These are phyloP conservation scores for Epinotia demarniana DNA, from an alignment of 2,888 invertebrate species.

Conservation along the genomic window DNA sequence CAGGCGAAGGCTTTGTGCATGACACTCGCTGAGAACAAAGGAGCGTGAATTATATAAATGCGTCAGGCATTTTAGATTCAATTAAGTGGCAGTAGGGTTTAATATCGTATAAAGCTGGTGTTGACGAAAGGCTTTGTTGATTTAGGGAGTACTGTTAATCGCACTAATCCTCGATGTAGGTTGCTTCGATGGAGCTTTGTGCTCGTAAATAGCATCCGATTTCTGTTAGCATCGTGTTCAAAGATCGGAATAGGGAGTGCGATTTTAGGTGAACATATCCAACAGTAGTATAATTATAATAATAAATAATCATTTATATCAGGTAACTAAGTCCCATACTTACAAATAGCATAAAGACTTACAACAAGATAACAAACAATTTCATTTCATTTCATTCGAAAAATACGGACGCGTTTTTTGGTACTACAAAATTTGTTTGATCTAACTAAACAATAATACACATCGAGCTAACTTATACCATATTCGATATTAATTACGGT, in stretches of 20 bases:
- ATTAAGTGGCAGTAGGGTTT: neutral
- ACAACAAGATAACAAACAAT: no score
- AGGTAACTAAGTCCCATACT: no score
- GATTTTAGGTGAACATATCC: neutral
- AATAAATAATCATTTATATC: no score
- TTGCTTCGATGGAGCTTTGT: constrained; percentile 31
- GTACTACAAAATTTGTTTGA: no score
- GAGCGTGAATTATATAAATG: neutral
- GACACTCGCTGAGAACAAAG: neutral
- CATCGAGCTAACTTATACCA: no score
- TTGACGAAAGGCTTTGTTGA: neutral
- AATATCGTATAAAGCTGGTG: neutral
- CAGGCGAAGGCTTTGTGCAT: constrained; percentile 24
- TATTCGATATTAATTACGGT: no score
- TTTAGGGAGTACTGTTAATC: constrained; percentile 17
- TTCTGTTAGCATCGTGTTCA: neutral
- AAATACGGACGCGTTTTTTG: no score
- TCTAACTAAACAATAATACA: no score
- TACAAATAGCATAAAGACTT: no score
- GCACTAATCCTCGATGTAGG: constrained; percentile 34
- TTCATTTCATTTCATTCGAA: no score
- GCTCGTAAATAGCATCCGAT: constrained; percentile 20
- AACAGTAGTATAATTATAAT: neutral
- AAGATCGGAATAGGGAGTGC: neutral
- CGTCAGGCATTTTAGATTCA: neutral